phyloP scores from a whole-genome alignment of 2,797 vertebrate species.

The Hypotaenidia philippensis region DNA sequence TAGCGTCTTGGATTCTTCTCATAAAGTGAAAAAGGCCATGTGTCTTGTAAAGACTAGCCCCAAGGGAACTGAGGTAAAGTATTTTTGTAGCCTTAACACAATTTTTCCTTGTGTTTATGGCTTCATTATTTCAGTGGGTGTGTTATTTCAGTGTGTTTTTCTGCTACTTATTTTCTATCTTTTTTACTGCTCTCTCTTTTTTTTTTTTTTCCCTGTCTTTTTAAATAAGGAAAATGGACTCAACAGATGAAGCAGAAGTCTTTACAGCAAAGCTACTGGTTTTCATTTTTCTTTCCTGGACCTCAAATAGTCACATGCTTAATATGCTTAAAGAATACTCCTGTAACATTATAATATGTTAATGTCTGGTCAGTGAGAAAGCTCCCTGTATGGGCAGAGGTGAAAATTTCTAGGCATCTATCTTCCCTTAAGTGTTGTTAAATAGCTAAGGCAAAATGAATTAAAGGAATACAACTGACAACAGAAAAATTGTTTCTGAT shows the following conservation, averaged over 20 bases:
- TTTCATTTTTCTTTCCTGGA: slow-evolving; percentile 49
- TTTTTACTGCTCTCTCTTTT: neutral
- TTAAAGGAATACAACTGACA: neutral
- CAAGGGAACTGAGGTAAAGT: slow-evolving; percentile 69
- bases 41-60: slow-evolving; percentile 70
- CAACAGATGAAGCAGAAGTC: slow-evolving; percentile 55
- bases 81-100: slow-evolving; percentile 74
- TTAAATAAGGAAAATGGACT: slow-evolving; percentile 55
- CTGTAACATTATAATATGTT: neutral
- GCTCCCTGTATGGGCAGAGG: neutral
- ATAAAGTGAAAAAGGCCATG: slow-evolving; percentile 59
- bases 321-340: slow-evolving; percentile 1
- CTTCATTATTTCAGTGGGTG: slow-evolving; percentile 69
- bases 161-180: slow-evolving; percentile 75
- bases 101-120: slow-evolving; percentile 74
- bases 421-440: neutral
- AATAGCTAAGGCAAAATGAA: slow-evolving; percentile 35
- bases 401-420: neutral
- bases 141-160: slow-evolving; percentile 68
- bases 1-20: slow-evolving; percentile 58
- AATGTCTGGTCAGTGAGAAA: slow-evolving; percentile 13
- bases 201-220: neutral
- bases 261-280: slow-evolving; percentile 43
- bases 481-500: slow-evolving; percentile 49
- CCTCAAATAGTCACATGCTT: neutral